Evolutionary conservation across 2,888 invertebrate genomes (phyloP).

Genomic region (Bellardia bayeri): DNA sequence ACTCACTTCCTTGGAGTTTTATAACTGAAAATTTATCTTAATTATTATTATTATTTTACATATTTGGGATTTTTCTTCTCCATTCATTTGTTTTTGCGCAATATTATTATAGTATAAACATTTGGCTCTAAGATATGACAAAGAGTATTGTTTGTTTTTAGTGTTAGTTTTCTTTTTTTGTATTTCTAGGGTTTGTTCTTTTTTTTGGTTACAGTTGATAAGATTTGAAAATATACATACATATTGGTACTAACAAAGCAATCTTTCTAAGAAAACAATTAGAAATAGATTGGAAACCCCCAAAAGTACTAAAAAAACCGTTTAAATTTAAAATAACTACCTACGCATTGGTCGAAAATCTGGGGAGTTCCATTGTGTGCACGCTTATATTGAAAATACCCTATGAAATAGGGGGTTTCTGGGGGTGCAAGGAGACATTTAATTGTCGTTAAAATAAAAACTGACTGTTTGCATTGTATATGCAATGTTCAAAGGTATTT

Average conservation of each 20-base stretch:
- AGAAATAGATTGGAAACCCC: slow-evolving; percentile 63
- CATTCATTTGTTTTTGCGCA: slow-evolving; percentile 2
- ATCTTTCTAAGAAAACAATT: slow-evolving; percentile 78
- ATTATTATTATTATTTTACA: not conserved
- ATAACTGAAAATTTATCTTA: slow-evolving; percentile 15
- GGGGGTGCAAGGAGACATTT: not conserved
- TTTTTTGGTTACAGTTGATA: slow-evolving; percentile 75
- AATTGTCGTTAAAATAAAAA: not conserved
- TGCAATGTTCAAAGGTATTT: slow-evolving; percentile 18
- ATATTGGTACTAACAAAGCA: not conserved
- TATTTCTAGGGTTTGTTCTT: slow-evolving; percentile 6
- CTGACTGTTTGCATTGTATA: not conserved
- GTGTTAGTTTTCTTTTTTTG: not conserved
- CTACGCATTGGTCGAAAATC: not conserved
- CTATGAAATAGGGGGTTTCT: not conserved
- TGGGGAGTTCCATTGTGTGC: not conserved
- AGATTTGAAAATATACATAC: slow-evolving; percentile 63
- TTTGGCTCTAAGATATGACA: not conserved
- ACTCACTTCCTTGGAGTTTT: slow-evolving; percentile 8
- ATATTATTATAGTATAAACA: not conserved
- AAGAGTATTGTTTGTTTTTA: slow-evolving; percentile 21
- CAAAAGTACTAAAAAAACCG: not conserved
- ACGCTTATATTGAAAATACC: not conserved
- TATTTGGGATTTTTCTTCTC: slow-evolving; percentile 31
- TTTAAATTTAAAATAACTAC: too few relatives aligned